phyloP scores from a whole-genome alignment of 2,888 invertebrate genomes.

The Tridacna gigas region DNA sequence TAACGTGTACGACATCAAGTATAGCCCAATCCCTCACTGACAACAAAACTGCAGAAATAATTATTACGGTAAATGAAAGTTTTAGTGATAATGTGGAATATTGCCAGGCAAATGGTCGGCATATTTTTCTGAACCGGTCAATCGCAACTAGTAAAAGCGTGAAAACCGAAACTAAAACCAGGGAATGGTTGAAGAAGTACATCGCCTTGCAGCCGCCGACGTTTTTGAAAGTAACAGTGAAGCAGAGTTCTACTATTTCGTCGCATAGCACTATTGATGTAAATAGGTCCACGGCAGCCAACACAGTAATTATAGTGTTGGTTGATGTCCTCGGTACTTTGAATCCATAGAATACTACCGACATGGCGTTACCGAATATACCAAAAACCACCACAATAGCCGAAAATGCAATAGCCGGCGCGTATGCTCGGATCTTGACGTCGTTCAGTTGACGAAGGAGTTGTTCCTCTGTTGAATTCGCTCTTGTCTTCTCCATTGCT shows the following conservation, averaged over 20 bases:
- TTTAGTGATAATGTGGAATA: neutral
- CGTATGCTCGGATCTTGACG: conserved; percentile 13
- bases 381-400: conserved; percentile 22
- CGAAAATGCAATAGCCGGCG: conserved; percentile 23
- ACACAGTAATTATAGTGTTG: conserved; percentile 14
- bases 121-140: conserved; percentile 32
- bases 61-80: neutral
- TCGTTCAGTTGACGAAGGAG: conserved; percentile 22
- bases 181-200: conserved; percentile 25
- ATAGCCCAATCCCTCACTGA: conserved; percentile 28
- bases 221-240: conserved; percentile 28
- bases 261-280: conserved; percentile 30
- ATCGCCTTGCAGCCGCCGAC: conserved; percentile 28
- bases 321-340: conserved; percentile 22
- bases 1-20: conserved; percentile 24
- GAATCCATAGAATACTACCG: conserved; percentile 36
- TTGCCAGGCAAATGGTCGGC: conserved; percentile 29
- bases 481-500: neutral
- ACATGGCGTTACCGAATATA: conserved; percentile 28
- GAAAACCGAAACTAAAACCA: neutral
- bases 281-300: conserved; percentile 19
- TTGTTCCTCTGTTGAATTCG: conserved; percentile 8
- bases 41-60: neutral
- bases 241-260: conserved; percentile 35
- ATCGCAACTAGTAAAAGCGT: conserved; percentile 16